Evolutionary conservation across 2,113 vertebrate genomes (phyloP).

Genomic region (Pygoscelis adeliae): DNA sequence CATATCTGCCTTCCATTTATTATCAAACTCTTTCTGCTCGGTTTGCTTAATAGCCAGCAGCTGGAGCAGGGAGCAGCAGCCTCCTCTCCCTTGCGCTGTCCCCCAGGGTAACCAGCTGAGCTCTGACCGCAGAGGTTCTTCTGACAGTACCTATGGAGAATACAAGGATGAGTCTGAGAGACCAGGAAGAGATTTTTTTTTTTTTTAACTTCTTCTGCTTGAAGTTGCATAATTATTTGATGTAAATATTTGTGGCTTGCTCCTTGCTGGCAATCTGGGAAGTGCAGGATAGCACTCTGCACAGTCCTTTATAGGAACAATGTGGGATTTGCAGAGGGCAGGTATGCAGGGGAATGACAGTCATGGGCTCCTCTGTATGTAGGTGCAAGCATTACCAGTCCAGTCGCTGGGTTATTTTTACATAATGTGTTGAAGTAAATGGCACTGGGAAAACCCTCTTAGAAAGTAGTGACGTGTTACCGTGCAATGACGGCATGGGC

Average conservation of each 20-base stretch:
- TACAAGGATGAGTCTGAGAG: not conserved
- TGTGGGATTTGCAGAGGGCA: conserved; percentile 15
- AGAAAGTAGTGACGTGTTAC: not conserved
- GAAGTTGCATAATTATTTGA: not conserved
- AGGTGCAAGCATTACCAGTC: not conserved
- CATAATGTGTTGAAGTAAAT: not conserved
- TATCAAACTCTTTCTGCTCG: not conserved
- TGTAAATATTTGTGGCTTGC: not conserved
- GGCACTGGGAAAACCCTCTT: not conserved
- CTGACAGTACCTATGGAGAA: not conserved
- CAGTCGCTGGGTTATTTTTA: not conserved
- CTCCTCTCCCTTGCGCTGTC: not conserved
- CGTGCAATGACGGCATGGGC: not conserved
- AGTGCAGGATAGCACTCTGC: not conserved
- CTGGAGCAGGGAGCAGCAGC: not conserved
- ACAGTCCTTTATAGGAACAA: not conserved
- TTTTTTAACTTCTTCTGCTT: not conserved
- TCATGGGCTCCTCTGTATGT: not conserved
- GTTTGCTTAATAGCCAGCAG: not conserved
- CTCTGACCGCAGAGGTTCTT: not conserved
- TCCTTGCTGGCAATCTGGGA: not conserved
- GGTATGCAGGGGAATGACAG: not conserved
- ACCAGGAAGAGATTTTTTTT: not conserved
- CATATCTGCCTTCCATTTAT: not conserved
- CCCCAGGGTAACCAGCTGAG: not conserved